Conservation (phyloP, 2,888 invertebrate species). For the Plebejus anna region DNA sequence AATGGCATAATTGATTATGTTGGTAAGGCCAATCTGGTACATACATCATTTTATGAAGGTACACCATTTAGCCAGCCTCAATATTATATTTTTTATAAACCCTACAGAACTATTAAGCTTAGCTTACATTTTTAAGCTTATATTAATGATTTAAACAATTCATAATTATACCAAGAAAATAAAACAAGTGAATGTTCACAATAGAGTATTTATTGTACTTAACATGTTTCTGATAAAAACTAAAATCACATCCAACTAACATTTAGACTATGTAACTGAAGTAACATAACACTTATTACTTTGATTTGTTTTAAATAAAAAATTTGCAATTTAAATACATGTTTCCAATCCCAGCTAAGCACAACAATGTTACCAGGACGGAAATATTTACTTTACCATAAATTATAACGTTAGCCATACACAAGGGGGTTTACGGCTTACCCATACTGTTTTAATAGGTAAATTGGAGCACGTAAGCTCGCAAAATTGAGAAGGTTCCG, state of each 20-base stretch:
- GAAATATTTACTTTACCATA: slow-evolving; percentile 11
- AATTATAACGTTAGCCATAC: background rate
- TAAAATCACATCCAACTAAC: slow-evolving; percentile 24
- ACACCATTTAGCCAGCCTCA: too few species aligned
- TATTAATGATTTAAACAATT: background rate
- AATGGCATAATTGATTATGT: too few species aligned
- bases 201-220: slow-evolving; percentile 31
- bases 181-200: slow-evolving; percentile 17
- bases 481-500: background rate
- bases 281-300: slow-evolving; percentile 15
- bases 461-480: too few species aligned
- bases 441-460: too few species aligned
- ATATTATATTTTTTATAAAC: too few species aligned
- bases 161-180: background rate
- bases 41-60: too few species aligned
- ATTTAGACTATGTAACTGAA: slow-evolving; percentile 23
- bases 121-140: too few species aligned
- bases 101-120: too few species aligned
- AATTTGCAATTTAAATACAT: slow-evolving; percentile 4
- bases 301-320: slow-evolving; percentile 6
- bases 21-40: too few species aligned
- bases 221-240: slow-evolving; percentile 28
- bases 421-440: background rate
- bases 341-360: slow-evolving; percentile 19
- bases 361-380: slow-evolving; percentile 29